Evolutionary conservation across 2,888 invertebrate genomes (phyloP).

Genomic region (Hoplodrina ambigua): DNA sequence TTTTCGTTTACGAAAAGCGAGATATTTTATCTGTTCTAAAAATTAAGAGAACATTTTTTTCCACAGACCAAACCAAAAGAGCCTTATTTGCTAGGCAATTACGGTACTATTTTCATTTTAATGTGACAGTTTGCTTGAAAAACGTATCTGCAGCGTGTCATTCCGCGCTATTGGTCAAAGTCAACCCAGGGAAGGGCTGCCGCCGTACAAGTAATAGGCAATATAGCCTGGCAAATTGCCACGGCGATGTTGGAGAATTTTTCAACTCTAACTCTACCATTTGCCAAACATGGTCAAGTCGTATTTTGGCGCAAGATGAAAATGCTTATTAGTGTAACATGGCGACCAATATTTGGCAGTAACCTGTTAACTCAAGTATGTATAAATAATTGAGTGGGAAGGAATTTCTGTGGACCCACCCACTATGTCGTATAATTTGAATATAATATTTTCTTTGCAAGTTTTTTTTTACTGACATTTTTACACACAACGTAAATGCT

Average conservation of each 20-base stretch:
- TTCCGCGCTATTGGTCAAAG: constrained; percentile 49
- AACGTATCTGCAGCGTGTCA: constrained; percentile 34
- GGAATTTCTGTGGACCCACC: background rate
- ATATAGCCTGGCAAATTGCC: constrained; percentile 52
- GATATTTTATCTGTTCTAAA: background rate
- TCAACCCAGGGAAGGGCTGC: constrained; percentile 24
- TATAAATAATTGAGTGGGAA: constrained; percentile 11
- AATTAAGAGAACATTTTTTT: background rate
- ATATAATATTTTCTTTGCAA: constrained; percentile 13
- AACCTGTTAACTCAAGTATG: background rate
- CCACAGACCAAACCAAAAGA: too few species aligned
- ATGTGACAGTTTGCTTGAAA: constrained; percentile 5
- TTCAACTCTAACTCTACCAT: constrained; percentile 36
- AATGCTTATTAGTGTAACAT: constrained; percentile 30
- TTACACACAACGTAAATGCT: constrained; percentile 31
- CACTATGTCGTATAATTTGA: constrained; percentile 24
- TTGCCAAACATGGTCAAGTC: constrained; percentile 34
- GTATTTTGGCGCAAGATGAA: constrained; percentile 40
- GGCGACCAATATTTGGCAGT: background rate
- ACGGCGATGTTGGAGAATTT: constrained; percentile 35
- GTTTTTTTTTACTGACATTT: constrained; percentile 32
- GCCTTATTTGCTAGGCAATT: too few species aligned
- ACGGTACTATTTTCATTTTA: too few species aligned
- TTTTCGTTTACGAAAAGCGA: too few species aligned
- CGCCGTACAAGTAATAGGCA: constrained; percentile 44